Evolutionary conservation across 2,797 vertebrate species (phyloP).

Genomic region (Erpetoichthys calabaricus): DNA sequence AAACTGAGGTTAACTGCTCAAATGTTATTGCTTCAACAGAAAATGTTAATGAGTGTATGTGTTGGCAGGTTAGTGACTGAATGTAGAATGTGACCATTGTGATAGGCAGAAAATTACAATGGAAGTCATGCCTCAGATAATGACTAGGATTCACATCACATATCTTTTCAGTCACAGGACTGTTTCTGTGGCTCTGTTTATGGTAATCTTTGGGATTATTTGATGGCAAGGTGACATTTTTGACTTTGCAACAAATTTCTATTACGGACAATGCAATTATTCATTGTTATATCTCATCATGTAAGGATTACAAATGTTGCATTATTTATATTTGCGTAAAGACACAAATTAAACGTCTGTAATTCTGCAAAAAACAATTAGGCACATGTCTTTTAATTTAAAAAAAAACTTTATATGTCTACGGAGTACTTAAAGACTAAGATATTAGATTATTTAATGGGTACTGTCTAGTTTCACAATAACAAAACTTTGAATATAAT

Average conservation of each 20-base stretch:
- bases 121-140: constrained; percentile 38
- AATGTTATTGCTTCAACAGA: constrained; percentile 19
- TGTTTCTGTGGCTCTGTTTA: constrained; percentile 37
- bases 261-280: constrained; percentile 35
- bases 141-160: constrained; percentile 41
- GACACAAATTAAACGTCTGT: background rate
- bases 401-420: too few species aligned
- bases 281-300: constrained; percentile 27
- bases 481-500: too few species aligned
- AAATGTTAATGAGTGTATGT: constrained; percentile 40
- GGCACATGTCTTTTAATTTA: too few species aligned
- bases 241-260: constrained; percentile 42
- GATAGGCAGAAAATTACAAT: constrained; percentile 38
- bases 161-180: constrained; percentile 33
- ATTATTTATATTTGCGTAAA: constrained; percentile 1
- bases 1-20: constrained; percentile 34
- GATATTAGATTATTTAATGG: too few species aligned
- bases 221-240: constrained; percentile 46
- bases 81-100: constrained; percentile 24
- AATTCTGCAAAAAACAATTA: background rate
- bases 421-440: too few species aligned
- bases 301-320: constrained; percentile 22
- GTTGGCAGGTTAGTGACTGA: constrained; percentile 29
- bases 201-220: constrained; percentile 42
- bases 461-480: too few species aligned